phyloP scores from a whole-genome alignment of 2,888 invertebrate species.

The Odontocolon sp. region DNA sequence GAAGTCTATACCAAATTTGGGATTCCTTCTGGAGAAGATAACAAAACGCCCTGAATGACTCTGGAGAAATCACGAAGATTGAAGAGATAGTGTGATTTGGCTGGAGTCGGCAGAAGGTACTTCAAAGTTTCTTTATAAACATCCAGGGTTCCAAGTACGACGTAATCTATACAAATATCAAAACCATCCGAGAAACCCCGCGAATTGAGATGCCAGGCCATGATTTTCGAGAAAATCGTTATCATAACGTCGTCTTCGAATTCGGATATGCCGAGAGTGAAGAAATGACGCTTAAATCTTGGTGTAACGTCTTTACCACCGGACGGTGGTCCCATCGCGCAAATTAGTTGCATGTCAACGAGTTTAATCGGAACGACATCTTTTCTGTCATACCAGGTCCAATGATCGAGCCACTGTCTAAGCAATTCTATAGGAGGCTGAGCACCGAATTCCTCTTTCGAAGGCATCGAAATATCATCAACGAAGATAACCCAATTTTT shows the following conservation, averaged over 20 bases:
- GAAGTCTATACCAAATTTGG: conserved; percentile 84
- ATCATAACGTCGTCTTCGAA: conserved; percentile 92
- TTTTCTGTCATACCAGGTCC: conserved; percentile 94
- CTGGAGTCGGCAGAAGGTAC: conserved; percentile 93
- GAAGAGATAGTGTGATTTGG: conserved; percentile 97
- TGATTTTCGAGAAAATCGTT: conserved; percentile 93
- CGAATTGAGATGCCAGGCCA: conserved; percentile 95
- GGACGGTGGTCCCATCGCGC: conserved; percentile 93
- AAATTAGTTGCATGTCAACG: conserved; percentile 93
- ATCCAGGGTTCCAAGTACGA: conserved; percentile 92
- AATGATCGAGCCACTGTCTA: conserved; percentile 94
- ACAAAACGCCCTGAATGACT: conserved; percentile 90
- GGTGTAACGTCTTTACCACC: conserved; percentile 92
- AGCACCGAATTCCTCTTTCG: conserved; percentile 94
- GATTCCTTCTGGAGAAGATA: conserved; percentile 94
- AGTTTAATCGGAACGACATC: conserved; percentile 89
- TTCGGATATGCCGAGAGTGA: conserved; percentile 92
- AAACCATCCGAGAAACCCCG: conserved; percentile 96
- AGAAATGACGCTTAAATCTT: conserved; percentile 93
- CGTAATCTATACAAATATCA: conserved; percentile 91
- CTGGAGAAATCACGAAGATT: conserved; percentile 96
- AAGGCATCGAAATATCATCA: conserved; percentile 97
- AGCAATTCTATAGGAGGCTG: conserved; percentile 97
- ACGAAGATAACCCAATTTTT: conserved; percentile 92
- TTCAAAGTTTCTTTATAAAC: conserved; percentile 91